Evolutionary conservation across 2,113 vertebrate species (phyloP).

Genomic region (Caloenas nicobarica): DNA sequence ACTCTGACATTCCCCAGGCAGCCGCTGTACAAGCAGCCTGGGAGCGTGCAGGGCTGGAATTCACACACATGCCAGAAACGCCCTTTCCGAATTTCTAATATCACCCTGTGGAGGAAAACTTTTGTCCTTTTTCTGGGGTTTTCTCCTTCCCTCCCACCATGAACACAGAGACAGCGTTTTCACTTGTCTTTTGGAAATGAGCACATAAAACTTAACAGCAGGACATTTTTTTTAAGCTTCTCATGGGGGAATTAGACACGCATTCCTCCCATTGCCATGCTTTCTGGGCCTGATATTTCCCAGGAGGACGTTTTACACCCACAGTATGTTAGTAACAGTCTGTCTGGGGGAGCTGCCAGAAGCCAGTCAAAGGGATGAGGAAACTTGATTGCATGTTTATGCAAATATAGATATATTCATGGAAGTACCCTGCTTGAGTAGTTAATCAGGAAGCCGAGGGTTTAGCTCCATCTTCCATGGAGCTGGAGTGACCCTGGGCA

Average conservation of each 20-base stretch:
- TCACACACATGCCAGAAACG: not conserved
- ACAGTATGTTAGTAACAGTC: conserved; percentile 68
- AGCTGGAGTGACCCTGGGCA: not conserved
- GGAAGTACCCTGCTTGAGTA: conserved; percentile 29
- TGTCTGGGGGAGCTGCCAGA: conserved; percentile 70
- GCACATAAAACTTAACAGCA: conserved; percentile 60
- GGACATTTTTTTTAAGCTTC: conserved; percentile 39
- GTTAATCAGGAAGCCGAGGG: not conserved
- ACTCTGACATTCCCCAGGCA: not conserved
- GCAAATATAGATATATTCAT: conserved; percentile 52
- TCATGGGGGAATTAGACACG: conserved; percentile 63
- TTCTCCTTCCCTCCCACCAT: not conserved
- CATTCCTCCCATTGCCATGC: conserved; percentile 37
- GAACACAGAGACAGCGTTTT: not conserved
- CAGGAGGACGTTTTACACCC: conserved; percentile 68
- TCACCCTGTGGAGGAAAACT: not conserved
- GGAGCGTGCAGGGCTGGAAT: not conserved
- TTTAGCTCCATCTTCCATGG: not conserved
- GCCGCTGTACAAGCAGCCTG: not conserved
- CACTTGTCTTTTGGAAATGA: conserved; percentile 23
- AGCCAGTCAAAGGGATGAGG: conserved; percentile 69
- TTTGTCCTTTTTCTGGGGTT: not conserved
- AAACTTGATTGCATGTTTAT: conserved; percentile 67
- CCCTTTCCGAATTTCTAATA: not conserved
- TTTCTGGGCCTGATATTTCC: conserved; percentile 68